Percentiles rank a stretch among this genome's conserved stretches.
Conservation (phyloP, 2,797 vertebrate species). For the Brachymystax lenok region DNA sequence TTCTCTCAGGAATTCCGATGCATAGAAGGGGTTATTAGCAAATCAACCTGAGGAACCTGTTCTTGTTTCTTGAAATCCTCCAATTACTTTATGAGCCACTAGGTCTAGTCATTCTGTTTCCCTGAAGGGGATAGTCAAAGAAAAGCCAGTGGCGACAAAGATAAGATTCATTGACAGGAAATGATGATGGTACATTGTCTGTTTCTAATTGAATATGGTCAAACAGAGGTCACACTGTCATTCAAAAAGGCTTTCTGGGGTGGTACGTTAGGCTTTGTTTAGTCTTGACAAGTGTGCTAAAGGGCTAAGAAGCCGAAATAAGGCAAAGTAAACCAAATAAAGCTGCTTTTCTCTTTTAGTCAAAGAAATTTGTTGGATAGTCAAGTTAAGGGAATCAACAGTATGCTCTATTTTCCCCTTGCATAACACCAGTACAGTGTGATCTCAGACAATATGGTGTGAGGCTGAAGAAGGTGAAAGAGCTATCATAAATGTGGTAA, state of each 20-base stretch:
- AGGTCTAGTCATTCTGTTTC: constrained; percentile 27
- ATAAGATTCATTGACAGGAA: constrained; percentile 24
- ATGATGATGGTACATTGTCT: background rate
- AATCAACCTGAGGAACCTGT: constrained; percentile 45
- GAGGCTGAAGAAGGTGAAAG: background rate
- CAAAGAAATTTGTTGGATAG: constrained; percentile 43
- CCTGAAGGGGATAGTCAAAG: constrained; percentile 12
- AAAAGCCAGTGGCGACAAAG: constrained; percentile 37
- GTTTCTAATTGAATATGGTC: constrained; percentile 53
- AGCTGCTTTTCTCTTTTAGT: background rate
- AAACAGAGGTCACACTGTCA: constrained; percentile 41
- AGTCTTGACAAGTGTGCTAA: constrained; percentile 50
- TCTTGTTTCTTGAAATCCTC: constrained; percentile 40
- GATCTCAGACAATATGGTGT: constrained; percentile 34
- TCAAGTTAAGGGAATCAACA: constrained; percentile 20
- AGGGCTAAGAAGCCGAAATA: constrained; percentile 61
- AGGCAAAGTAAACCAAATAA: constrained; percentile 61
- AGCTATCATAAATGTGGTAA: background rate
- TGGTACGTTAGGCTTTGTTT: constrained; percentile 44
- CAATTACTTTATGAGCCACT: constrained; percentile 51
- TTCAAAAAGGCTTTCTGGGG: constrained; percentile 42
- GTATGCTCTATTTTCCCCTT: constrained; percentile 36
- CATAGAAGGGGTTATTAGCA: constrained; percentile 30
- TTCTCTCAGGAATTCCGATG: constrained; percentile 50
- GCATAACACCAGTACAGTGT: constrained; percentile 12